Conservation (phyloP, 2,113 vertebrate species). For the Mormoops blainvillei region DNA sequence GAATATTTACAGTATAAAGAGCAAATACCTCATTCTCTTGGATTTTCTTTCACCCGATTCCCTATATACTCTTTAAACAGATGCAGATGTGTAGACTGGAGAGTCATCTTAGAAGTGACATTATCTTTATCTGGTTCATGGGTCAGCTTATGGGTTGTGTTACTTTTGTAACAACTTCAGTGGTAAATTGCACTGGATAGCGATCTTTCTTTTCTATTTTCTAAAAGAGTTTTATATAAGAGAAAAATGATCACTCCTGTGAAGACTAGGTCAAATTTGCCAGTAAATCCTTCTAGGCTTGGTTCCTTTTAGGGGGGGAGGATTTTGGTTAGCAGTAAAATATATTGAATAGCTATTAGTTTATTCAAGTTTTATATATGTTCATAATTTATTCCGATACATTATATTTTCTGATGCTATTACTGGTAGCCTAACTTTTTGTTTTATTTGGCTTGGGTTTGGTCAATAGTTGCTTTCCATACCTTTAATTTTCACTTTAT, state of each 20-base stretch:
- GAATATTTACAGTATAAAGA: neutral
- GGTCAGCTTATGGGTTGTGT: neutral
- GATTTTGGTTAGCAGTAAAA: neutral
- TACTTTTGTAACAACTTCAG: neutral
- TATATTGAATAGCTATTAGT: neutral
- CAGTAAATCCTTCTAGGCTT: neutral
- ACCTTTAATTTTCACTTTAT: neutral
- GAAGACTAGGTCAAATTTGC: neutral
- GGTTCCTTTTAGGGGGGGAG: neutral
- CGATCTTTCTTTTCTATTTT: neutral
- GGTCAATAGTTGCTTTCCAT: neutral
- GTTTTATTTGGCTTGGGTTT: neutral
- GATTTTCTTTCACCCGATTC: neutral
- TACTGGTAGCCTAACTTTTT: neutral
- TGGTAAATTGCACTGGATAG: neutral
- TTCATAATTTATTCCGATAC: neutral
- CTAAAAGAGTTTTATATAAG: neutral
- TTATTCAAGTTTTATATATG: neutral
- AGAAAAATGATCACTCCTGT: neutral
- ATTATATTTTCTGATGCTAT: neutral
- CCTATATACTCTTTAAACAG: neutral
- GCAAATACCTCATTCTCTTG: neutral
- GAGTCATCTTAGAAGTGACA: neutral
- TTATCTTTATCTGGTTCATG: neutral
- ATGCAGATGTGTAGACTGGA: neutral